Evolutionary conservation across 1,140 invertebrate genomes (phyloP).

Genomic region (Polypedilum pembai): DNA sequence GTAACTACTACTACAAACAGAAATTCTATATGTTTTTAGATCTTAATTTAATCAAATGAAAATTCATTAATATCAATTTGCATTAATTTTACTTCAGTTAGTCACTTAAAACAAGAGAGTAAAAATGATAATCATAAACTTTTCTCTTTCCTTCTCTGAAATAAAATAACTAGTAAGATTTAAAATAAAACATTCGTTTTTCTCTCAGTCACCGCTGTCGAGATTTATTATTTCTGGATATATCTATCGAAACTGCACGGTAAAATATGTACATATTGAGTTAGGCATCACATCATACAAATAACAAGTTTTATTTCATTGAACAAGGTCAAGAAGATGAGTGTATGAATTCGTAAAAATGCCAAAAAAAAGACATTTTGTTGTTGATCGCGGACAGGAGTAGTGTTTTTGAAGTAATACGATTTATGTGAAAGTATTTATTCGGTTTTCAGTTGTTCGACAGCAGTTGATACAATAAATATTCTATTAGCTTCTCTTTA

Average conservation of each 20-base stretch:
- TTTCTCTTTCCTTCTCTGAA: too few species aligned
- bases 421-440: too few species aligned
- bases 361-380: neutral
- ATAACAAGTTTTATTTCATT: neutral
- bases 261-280: neutral
- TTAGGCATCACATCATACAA: neutral
- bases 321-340: neutral
- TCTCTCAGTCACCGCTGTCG: too few species aligned
- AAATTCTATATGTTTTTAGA: neutral
- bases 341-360: neutral
- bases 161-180: too few species aligned
- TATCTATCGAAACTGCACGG: neutral
- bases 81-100: slow-evolving; percentile 2
- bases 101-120: neutral
- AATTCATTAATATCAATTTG: slow-evolving; percentile 19
- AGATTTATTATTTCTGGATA: too few species aligned
- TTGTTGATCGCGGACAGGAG: too few species aligned
- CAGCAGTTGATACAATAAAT: too few species aligned
- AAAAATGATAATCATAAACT: neutral
- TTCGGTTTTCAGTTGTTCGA: too few species aligned
- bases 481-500: too few species aligned
- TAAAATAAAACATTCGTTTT: too few species aligned
- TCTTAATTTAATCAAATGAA: slow-evolving; percentile 1
- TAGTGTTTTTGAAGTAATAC: too few species aligned
- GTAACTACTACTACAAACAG: too few species aligned